A percentile compares a stretch with the other conserved stretches of the same genome.
phyloP scores from a whole-genome alignment of 2,113 vertebrate species.

The Chinchilla lanigera region DNA sequence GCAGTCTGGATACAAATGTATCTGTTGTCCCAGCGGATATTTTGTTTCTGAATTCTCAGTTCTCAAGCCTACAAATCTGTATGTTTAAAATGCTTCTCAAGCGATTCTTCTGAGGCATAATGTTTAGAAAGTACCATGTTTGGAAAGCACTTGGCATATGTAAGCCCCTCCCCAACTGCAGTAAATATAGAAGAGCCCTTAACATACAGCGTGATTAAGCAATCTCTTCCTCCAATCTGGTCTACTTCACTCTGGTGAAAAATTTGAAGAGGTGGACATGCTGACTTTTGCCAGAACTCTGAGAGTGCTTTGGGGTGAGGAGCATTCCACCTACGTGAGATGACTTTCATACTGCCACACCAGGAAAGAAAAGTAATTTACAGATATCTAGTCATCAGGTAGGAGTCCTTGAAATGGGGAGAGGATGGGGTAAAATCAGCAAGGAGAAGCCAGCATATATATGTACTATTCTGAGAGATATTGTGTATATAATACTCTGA shows the following conservation, averaged over 20 bases:
- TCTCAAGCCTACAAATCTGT: neutral
- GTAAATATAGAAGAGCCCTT: neutral
- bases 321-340: neutral
- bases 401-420: conserved; percentile 23
- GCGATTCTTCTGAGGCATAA: neutral
- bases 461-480: neutral
- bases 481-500: neutral
- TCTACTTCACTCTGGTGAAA: neutral
- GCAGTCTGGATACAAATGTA: neutral
- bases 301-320: neutral
- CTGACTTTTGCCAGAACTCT: neutral
- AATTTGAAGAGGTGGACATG: neutral
- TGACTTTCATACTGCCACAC: neutral
- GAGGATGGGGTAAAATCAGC: neutral
- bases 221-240: neutral
- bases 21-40: neutral
- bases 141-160: neutral
- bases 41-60: neutral
- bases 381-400: neutral
- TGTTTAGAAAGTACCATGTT: neutral
- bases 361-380: neutral
- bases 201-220: neutral
- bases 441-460: neutral
- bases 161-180: neutral
- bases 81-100: conserved; percentile 37